phyloP scores from a whole-genome alignment of 2,888 invertebrate genomes.

The Xanthia icteritia region DNA sequence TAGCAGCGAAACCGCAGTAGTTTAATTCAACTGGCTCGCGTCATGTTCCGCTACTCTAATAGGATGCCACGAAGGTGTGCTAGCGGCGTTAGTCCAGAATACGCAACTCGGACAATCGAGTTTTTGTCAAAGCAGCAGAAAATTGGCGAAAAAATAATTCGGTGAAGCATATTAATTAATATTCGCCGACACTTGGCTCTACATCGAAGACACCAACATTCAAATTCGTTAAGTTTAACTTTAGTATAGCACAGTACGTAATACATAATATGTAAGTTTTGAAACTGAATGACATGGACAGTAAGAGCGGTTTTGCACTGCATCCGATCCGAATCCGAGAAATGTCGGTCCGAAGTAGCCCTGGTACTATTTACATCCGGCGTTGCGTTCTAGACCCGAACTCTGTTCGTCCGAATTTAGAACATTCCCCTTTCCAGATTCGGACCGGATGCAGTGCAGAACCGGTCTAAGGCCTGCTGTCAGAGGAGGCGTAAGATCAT shows the following conservation, averaged over 20 bases:
- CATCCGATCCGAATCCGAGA: too few relatives aligned
- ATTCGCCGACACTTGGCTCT: not conserved
- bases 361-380: not conserved
- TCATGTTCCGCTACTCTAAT: too few relatives aligned
- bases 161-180: not conserved
- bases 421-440: too few relatives aligned
- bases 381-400: not conserved
- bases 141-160: not conserved
- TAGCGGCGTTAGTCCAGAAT: too few relatives aligned
- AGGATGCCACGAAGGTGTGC: too few relatives aligned
- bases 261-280: not conserved
- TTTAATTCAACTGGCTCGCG: too few relatives aligned
- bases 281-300: not conserved
- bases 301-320: too few relatives aligned
- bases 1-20: too few relatives aligned
- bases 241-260: conserved; percentile 6
- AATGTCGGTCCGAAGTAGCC: too few relatives aligned
- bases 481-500: not conserved
- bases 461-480: not conserved
- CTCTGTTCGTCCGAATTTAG: not conserved
- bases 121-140: not conserved
- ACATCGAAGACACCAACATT: conserved; percentile 9
- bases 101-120: too few relatives aligned
- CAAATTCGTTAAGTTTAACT: not conserved
- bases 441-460: too few relatives aligned